These are phyloP conservation scores for Plectropomus leopardus DNA, from an alignment of 2,113 vertebrate species.

Conservation along the genomic window DNA sequence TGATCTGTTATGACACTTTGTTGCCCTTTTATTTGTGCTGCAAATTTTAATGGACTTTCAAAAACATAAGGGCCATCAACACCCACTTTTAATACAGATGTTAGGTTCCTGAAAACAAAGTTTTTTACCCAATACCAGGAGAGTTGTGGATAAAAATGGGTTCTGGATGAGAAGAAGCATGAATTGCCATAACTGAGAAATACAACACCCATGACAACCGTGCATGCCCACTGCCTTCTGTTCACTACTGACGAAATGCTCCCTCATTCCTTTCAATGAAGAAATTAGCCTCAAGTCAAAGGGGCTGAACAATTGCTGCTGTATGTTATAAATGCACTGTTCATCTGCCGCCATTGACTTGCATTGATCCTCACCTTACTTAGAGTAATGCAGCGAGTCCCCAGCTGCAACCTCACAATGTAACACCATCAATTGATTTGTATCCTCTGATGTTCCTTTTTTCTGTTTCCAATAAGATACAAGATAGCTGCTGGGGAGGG, in stretches of 20 bases:
- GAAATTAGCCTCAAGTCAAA: constrained; percentile 32
- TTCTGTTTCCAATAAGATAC: constrained; percentile 59
- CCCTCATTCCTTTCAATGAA: constrained; percentile 33
- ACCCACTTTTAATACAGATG: neutral
- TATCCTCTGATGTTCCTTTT: constrained; percentile 63
- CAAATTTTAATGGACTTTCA: constrained; percentile 7
- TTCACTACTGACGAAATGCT: constrained; percentile 33
- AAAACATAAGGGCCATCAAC: neutral
- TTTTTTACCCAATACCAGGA: constrained; percentile 3
- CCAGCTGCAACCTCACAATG: constrained; percentile 53
- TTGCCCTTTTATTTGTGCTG: neutral
- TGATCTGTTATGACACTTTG: constrained; percentile 1
- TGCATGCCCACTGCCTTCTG: constrained; percentile 10
- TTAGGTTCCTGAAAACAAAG: neutral
- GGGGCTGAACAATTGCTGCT: constrained; percentile 35
- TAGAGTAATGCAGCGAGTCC: constrained; percentile 70
- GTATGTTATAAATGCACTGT: constrained; percentile 64
- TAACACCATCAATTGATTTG: constrained; percentile 71
- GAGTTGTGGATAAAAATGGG: neutral
- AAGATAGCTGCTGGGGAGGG: constrained; percentile 20
- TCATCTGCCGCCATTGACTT: constrained; percentile 64
- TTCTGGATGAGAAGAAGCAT: neutral
- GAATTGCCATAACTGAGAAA: constrained; percentile 32
- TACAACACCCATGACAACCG: constrained; percentile 5
- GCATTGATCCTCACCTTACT: constrained; percentile 73